Evolutionary conservation across 2,797 vertebrate species (phyloP).

Genomic region (Aeoliscus strigatus): DNA sequence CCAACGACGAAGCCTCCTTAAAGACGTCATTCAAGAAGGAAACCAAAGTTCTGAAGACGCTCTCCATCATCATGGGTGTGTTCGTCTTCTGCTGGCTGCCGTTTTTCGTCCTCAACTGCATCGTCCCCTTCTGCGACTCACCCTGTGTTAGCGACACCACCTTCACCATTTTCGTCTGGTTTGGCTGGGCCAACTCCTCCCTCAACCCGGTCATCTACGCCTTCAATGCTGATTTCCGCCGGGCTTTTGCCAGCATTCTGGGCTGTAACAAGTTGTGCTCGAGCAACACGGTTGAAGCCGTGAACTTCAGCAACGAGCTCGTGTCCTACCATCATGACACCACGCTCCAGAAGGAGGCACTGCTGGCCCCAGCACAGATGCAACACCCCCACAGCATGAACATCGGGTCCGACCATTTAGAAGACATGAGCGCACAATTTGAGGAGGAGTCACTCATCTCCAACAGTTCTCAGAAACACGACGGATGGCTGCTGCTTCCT

Average conservation of each 20-base stretch:
- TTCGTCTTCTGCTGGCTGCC: slow-evolving; percentile 82
- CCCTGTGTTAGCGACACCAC: slow-evolving; percentile 73
- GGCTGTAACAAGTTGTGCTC: slow-evolving; percentile 70
- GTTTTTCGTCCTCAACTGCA: slow-evolving; percentile 81
- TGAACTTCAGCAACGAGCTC: slow-evolving; percentile 77
- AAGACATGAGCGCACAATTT: slow-evolving; percentile 41
- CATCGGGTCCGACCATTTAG: slow-evolving; percentile 17
- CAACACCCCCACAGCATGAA: slow-evolving; percentile 10
- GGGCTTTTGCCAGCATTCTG: slow-evolving; percentile 75
- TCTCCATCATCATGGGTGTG: slow-evolving; percentile 76
- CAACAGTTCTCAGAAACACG: slow-evolving; percentile 19
- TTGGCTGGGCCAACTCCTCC: no score
- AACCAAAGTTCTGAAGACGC: slow-evolving; percentile 80
- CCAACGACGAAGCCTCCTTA: slow-evolving; percentile 66
- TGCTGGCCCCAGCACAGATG: slow-evolving; percentile 41
- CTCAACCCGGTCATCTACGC: slow-evolving; percentile 78
- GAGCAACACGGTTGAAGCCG: slow-evolving; percentile 58
- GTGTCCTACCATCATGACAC: slow-evolving; percentile 77
- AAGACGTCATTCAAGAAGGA: slow-evolving; percentile 79
- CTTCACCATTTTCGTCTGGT: slow-evolving; percentile 77
- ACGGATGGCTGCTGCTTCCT: slow-evolving; percentile 50
- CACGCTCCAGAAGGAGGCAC: slow-evolving; percentile 69
- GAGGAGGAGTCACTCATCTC: slow-evolving; percentile 59
- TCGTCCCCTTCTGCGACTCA: slow-evolving; percentile 73
- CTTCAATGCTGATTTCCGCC: slow-evolving; percentile 78